A percentile compares a stretch with the other conserved stretches of the same genome.
Evolutionary conservation across 2,888 invertebrate species (phyloP).

Genomic region (Anaspis maculata): DNA sequence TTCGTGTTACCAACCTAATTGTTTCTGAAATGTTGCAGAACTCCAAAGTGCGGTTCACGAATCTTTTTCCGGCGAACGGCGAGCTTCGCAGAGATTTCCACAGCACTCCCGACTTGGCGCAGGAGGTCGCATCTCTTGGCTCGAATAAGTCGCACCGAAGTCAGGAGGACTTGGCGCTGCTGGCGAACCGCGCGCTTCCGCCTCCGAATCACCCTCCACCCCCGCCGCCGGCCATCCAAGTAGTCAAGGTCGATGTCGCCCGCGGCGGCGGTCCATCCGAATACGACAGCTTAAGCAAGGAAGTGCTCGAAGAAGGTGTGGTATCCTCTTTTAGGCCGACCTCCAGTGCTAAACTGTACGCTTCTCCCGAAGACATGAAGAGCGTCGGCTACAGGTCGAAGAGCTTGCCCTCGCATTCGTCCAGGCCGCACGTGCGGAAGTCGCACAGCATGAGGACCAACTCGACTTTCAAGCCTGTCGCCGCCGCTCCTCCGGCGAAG

Average conservation of each 20-base stretch:
- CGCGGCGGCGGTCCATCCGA: slow-evolving; percentile 36
- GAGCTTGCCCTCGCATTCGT: slow-evolving; percentile 47
- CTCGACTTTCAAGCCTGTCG: slow-evolving; percentile 41
- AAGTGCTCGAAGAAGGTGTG: slow-evolving; percentile 42
- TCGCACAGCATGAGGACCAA: slow-evolving; percentile 52
- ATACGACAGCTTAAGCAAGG: slow-evolving; percentile 33
- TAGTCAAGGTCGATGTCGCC: slow-evolving; percentile 57
- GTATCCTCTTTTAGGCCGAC: slow-evolving; percentile 87
- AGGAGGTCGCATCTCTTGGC: slow-evolving; percentile 33
- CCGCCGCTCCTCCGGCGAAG: slow-evolving; percentile 39
- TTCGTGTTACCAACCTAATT: too few relatives aligned
- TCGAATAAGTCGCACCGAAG: slow-evolving; percentile 52
- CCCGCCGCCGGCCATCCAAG: slow-evolving; percentile 61
- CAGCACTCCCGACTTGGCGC: slow-evolving; percentile 78
- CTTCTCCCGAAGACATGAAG: slow-evolving; percentile 78
- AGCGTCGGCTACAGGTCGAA: slow-evolving; percentile 58
- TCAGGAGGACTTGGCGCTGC: slow-evolving; percentile 57
- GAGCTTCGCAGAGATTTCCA: slow-evolving; percentile 75
- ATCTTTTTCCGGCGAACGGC: slow-evolving; percentile 29
- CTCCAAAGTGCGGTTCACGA: slow-evolving; percentile 46
- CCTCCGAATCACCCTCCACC: slow-evolving; percentile 79
- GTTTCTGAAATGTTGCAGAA: slow-evolving; percentile 38
- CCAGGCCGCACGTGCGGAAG: slow-evolving; percentile 52
- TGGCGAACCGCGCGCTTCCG: slow-evolving; percentile 47
- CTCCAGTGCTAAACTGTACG: slow-evolving; percentile 77